phyloP scores from a whole-genome alignment of 2,888 invertebrate species.

The Ennomos quercinarius region DNA sequence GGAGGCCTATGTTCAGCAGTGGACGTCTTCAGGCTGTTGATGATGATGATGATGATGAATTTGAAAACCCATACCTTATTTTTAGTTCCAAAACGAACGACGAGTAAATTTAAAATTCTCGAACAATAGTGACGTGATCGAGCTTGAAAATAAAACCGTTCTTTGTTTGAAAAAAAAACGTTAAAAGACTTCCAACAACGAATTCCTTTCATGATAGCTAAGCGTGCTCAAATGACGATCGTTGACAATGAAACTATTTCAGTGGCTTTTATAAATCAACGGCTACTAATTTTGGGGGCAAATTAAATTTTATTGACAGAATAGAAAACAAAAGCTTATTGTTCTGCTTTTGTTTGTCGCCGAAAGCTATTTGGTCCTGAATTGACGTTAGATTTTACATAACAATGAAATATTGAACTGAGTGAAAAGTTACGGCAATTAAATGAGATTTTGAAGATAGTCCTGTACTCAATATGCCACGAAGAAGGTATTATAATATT shows the following conservation, averaged over 20 bases:
- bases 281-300: slow-evolving; percentile 29
- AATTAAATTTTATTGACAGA: slow-evolving; percentile 38
- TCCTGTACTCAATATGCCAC: too few relatives aligned
- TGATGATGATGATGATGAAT: too few relatives aligned
- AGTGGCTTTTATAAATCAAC: slow-evolving; percentile 32
- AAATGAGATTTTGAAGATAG: too few relatives aligned
- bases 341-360: slow-evolving; percentile 27
- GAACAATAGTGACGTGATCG: slow-evolving; percentile 64
- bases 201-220: slow-evolving; percentile 39
- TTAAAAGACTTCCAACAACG: slow-evolving; percentile 47
- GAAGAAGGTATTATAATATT: too few relatives aligned
- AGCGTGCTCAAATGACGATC: slow-evolving; percentile 33
- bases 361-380: background rate
- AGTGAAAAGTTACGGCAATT: too few relatives aligned
- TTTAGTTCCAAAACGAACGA: slow-evolving; percentile 63
- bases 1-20: too few relatives aligned
- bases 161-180: slow-evolving; percentile 70
- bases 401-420: too few relatives aligned
- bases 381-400: too few relatives aligned
- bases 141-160: slow-evolving; percentile 71
- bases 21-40: too few relatives aligned
- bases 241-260: slow-evolving; percentile 36
- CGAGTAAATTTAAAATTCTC: background rate
- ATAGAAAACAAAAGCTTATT: slow-evolving; percentile 34
- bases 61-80: slow-evolving; percentile 43